Conservation (phyloP, 2,113 vertebrate species). For the Cyanoderma ruficeps region DNA sequence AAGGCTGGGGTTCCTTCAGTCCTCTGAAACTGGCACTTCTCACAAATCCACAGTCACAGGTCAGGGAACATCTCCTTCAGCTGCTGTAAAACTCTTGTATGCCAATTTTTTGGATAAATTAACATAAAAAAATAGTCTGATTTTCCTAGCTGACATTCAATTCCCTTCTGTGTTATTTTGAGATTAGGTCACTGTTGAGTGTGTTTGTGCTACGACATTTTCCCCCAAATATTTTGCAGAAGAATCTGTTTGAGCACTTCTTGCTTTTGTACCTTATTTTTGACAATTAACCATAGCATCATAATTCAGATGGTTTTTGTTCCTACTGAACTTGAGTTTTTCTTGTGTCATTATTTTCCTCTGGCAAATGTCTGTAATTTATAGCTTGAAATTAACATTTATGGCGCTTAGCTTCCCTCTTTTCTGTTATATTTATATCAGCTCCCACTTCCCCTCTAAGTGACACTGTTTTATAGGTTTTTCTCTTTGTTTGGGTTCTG, state of each 20-base stretch:
- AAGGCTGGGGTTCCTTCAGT: neutral
- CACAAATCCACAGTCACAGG: neutral
- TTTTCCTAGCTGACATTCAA: neutral
- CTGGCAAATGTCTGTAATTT: slow-evolving; percentile 57
- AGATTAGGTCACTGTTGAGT: neutral
- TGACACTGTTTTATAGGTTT: slow-evolving; percentile 58
- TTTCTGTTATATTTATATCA: slow-evolving; percentile 58
- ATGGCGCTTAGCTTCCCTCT: slow-evolving; percentile 60
- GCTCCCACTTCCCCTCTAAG: slow-evolving; percentile 46
- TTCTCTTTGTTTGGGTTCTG: neutral
- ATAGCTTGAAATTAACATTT: slow-evolving; percentile 63
- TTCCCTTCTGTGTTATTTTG: neutral
- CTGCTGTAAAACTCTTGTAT: neutral
- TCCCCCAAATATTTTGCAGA: neutral
- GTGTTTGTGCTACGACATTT: neutral
- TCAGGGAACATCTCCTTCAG: neutral
- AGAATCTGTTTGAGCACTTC: neutral
- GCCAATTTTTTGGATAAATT: neutral
- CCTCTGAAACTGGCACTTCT: neutral
- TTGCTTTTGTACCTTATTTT: neutral
- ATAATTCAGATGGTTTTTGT: slow-evolving; percentile 13
- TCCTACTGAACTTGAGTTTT: neutral
- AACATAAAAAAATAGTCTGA: neutral
- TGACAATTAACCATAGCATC: neutral
- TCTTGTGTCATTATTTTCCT: slow-evolving; percentile 47